Percentiles rank a stretch among this genome's conserved stretches.
phyloP scores from a whole-genome alignment of 2,113 vertebrate genomes.

The Pseudonaja textilis region DNA sequence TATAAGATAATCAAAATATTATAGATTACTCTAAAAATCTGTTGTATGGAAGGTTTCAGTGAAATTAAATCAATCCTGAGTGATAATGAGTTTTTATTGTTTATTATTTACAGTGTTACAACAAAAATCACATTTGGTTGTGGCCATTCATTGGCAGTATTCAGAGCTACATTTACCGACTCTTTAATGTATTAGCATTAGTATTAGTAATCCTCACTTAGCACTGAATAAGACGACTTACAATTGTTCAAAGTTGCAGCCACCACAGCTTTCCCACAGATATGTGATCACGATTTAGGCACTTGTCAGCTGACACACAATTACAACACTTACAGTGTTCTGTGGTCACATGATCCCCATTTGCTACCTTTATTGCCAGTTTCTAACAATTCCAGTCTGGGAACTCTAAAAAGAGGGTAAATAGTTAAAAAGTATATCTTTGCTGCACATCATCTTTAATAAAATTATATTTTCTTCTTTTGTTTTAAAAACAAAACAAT shows the following conservation, averaged over 20 bases:
- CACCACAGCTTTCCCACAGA: not conserved
- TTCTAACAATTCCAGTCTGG: not conserved
- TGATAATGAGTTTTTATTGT: not conserved
- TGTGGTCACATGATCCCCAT: not conserved
- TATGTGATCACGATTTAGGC: not conserved
- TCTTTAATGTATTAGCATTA: not conserved
- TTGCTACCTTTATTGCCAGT: not conserved
- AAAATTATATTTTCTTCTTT: not conserved
- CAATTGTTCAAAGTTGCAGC: not conserved
- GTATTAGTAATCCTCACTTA: not conserved
- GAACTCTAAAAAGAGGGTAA: not conserved
- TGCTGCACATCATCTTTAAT: not conserved
- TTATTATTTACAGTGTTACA: not conserved
- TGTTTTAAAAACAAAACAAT: not conserved
- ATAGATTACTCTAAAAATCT: not conserved
- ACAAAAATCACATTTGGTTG: not conserved
- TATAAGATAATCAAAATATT: not conserved
- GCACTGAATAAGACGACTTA: not conserved
- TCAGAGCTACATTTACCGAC: not conserved
- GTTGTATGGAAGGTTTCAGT: not conserved
- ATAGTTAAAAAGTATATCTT: not conserved
- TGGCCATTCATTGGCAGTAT: not conserved
- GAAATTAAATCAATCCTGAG: not conserved
- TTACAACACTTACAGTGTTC: not conserved
- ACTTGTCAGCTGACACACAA: not conserved